Evolutionary conservation across 2,888 invertebrate species (phyloP).

Genomic region (Chymomyza fuscimana): DNA sequence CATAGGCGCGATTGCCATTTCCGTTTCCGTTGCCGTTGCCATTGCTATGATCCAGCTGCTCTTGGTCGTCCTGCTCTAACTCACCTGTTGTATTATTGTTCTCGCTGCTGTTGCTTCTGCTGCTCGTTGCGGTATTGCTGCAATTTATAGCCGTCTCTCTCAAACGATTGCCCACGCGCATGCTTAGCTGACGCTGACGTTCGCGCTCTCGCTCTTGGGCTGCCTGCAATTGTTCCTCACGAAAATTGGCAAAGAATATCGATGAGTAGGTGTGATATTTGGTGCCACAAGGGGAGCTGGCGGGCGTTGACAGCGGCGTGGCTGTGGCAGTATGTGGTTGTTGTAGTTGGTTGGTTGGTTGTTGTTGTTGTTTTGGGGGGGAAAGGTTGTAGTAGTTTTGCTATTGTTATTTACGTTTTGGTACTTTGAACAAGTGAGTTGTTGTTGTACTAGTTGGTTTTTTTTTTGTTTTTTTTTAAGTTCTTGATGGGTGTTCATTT

Average conservation of each 20-base stretch:
- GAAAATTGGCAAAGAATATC: conserved; percentile 78
- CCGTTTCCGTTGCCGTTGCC: conserved; percentile 61
- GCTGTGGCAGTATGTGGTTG: conserved; percentile 62
- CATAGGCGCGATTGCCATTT: conserved; percentile 58
- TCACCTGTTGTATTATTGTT: conserved; percentile 14
- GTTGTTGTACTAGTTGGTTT: conserved; percentile 50
- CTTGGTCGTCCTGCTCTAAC: conserved; percentile 43
- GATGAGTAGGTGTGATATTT: conserved; percentile 77
- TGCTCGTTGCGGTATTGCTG: conserved; percentile 40
- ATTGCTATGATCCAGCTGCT: conserved; percentile 50
- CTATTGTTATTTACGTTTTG: conserved; percentile 76
- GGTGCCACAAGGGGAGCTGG: conserved; percentile 78
- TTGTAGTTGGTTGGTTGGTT: conserved; percentile 44
- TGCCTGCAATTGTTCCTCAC: conserved; percentile 69
- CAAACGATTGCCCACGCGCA: conserved; percentile 72
- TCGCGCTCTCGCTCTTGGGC: conserved; percentile 56
- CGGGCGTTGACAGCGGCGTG: conserved; percentile 78
- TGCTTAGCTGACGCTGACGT: conserved; percentile 52
- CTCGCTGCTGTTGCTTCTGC: conserved; percentile 21
- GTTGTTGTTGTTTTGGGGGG: conserved; percentile 42
- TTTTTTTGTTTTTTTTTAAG: conserved; percentile 28
- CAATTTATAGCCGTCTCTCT: conserved; percentile 76
- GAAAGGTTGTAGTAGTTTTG: conserved; percentile 75
- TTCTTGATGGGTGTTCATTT: conserved; percentile 36
- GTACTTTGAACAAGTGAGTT: conserved; percentile 68